Evolutionary conservation across 2,113 vertebrate species (phyloP), one percentile per base, ranked within the genome.

Genomic region (Amphiprion percula): DNA sequence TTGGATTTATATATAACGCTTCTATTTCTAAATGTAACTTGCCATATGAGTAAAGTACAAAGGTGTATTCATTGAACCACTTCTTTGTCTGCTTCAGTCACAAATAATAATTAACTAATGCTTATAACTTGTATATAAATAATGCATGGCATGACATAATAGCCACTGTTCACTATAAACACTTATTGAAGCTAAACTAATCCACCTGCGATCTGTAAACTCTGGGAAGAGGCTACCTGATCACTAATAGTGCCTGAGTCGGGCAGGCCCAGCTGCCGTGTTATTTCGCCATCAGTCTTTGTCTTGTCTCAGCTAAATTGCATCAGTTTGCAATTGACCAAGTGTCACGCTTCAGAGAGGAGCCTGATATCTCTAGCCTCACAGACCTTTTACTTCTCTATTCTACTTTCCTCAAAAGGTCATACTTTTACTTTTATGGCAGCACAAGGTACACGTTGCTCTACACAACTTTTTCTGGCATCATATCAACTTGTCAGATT

Each of bases 301-400:
- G 69, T 84, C 85, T 80, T 77, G 73, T 87, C 85, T 77, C 69
- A 49, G 61, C 70, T 77, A 85, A 82, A 86, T 89, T 33, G 6
- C 76, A 87, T 84, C 78, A 91, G 73, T 72, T 70, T 23, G 70
- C 73, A 80, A 89, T 80, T 83, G 86, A 86, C 79, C 81, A 81
- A 86, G 67, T 87, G 83, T 87, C 86, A 89, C 64, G 64, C 86
- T 85, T 87, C 83, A 87, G 68, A 76, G 71, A 49, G 60, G 68
- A 65, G 79, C 68, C 76, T 55, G 68, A 77, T 87, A 79, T 80
- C 73, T 74, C 56, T 52, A 55, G 76, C 74, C 70, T 19, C 4
- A 1, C 62, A 90, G 83, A 86, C 80, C 63, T 87, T 87, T 89
- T 87, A 87, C 66, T 87, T 77, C 58, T 82, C 61, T 74, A 77